phyloP scores from a whole-genome alignment of 2,113 vertebrate species.

The Calonectris borealis region DNA sequence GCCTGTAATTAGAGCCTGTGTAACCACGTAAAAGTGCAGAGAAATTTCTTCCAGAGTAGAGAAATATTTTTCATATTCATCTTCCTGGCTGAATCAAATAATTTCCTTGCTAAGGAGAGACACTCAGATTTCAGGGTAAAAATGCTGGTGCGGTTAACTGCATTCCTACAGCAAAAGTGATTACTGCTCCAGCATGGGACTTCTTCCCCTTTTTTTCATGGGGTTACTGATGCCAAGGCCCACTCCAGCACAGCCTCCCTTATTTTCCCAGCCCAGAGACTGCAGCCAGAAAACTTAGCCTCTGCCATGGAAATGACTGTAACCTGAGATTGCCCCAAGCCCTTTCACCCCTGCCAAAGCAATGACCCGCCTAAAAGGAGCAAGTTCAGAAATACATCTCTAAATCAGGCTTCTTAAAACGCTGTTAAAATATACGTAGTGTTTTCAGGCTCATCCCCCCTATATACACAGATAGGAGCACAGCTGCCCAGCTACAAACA shows the following conservation, averaged over 20 bases:
- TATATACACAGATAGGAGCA: neutral
- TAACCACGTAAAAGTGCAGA: neutral
- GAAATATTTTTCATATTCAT: neutral
- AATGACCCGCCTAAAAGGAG: neutral
- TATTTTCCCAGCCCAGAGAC: neutral
- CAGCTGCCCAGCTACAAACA: neutral
- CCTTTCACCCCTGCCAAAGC: neutral
- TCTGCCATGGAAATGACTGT: neutral
- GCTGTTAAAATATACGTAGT: neutral
- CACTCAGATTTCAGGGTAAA: neutral
- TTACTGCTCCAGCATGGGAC: neutral
- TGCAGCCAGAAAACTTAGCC: neutral
- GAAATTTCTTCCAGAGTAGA: neutral
- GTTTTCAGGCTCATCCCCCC: neutral
- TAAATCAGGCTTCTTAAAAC: neutral
- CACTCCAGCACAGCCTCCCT: neutral
- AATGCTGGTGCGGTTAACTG: neutral
- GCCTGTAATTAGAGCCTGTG: neutral
- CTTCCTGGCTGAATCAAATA: neutral
- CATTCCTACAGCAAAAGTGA: neutral
- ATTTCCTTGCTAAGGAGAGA: neutral
- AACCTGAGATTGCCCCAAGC: neutral
- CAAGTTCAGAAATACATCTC: neutral
- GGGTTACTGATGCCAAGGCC: neutral
- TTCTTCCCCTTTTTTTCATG: neutral